Percentiles rank a stretch among this genome's conserved stretches.
Conservation (phyloP, 2,113 vertebrate genomes). For the Megaptera novaeangliae region DNA sequence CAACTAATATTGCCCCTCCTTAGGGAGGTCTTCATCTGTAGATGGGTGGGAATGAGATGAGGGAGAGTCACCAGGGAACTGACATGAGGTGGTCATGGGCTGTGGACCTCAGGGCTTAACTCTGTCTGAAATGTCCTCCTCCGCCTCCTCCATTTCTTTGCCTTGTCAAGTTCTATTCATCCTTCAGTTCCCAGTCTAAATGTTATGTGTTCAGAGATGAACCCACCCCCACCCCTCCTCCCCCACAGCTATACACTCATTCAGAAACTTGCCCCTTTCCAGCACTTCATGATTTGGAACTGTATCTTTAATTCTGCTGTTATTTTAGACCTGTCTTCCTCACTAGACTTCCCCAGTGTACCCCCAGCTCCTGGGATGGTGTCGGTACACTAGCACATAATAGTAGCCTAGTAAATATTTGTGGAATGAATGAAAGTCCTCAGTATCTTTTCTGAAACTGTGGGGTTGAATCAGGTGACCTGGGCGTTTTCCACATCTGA, state of each 20-base stretch:
- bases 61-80: not conserved
- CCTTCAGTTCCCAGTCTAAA: not conserved
- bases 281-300: not conserved
- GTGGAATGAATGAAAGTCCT: not conserved
- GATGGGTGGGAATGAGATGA: no score
- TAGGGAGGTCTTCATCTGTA: not conserved
- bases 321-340: not conserved
- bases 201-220: not conserved
- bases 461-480: not conserved
- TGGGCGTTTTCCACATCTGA: not conserved
- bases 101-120: not conserved
- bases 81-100: not conserved
- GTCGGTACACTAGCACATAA: not conserved
- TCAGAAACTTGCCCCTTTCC: not conserved
- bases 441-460: not conserved
- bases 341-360: not conserved
- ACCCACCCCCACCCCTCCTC: rapidly evolving
- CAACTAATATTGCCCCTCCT: not conserved
- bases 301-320: not conserved
- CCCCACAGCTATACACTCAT: not conserved
- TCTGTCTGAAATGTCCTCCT: not conserved
- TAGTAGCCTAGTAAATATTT: not conserved
- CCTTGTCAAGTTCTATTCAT: not conserved
- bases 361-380: not conserved
- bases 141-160: not conserved